A percentile compares a stretch with the other conserved stretches of the same genome.
Evolutionary conservation across 2,888 invertebrate species (phyloP).

Genomic region (Adelognathus sp.): DNA sequence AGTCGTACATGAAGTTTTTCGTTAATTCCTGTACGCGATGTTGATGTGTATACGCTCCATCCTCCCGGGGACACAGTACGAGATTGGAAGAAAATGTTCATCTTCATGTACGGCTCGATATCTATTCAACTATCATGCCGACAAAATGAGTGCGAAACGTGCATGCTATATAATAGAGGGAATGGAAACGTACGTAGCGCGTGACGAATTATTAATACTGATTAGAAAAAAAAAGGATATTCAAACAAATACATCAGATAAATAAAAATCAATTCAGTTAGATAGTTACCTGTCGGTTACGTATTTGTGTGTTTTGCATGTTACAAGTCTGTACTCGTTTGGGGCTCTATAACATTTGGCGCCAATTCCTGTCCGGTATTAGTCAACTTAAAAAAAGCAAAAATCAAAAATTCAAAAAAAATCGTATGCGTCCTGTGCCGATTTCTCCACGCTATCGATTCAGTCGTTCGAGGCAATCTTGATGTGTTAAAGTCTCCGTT

Average conservation of each 20-base stretch:
- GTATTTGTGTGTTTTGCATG: conserved; percentile 79
- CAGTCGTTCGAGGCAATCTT: conserved; percentile 11
- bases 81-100: neutral
- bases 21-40: too few species aligned
- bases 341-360: conserved; percentile 80
- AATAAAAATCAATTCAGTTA: conserved; percentile 73
- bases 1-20: conserved; percentile 53
- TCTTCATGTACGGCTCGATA: conserved; percentile 58
- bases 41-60: neutral
- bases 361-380: conserved; percentile 79
- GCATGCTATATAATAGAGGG: conserved; percentile 68
- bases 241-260: conserved; percentile 56
- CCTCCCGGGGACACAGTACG: neutral
- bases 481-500: conserved; percentile 15
- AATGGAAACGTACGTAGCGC: conserved; percentile 58
- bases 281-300: conserved; percentile 80
- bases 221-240: conserved; percentile 64
- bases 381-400: conserved; percentile 80
- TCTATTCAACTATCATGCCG: conserved; percentile 61
- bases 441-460: conserved; percentile 8
- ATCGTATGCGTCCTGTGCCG: conserved; percentile 47
- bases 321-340: conserved; percentile 81
- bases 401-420: conserved; percentile 76
- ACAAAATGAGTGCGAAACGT: conserved; percentile 69
- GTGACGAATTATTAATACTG: conserved; percentile 43